These are phyloP conservation scores for Sebastes minor DNA, from an alignment of 2,797 vertebrate genomes.

Conservation along the genomic window DNA sequence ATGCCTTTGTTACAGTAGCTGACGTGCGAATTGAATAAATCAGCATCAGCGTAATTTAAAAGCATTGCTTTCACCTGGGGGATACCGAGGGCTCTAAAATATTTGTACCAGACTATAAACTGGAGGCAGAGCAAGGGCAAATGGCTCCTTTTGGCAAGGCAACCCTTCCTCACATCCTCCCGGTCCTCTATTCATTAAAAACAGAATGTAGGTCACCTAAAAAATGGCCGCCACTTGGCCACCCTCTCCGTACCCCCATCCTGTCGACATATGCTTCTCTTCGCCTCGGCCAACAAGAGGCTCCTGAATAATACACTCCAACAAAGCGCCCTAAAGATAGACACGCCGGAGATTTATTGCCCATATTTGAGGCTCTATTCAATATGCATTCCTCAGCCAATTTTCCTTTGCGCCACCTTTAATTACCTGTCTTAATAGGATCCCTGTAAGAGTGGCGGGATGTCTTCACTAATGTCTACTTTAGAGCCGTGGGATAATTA, in stretches of 20 bases:
- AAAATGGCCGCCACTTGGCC: slow-evolving; percentile 76
- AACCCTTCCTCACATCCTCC: slow-evolving; percentile 18
- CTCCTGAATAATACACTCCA: slow-evolving; percentile 70
- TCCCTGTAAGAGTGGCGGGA: slow-evolving; percentile 65
- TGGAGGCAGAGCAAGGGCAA: slow-evolving; percentile 56
- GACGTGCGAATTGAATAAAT: slow-evolving; percentile 65
- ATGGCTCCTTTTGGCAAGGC: slow-evolving; percentile 57
- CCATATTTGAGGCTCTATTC: slow-evolving; percentile 60
- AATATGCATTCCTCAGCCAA: slow-evolving; percentile 61
- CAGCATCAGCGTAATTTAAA: slow-evolving; percentile 59
- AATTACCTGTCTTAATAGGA: slow-evolving; percentile 80
- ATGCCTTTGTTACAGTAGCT: slow-evolving; percentile 52
- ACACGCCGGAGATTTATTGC: slow-evolving; percentile 63
- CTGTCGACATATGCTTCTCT: slow-evolving; percentile 78
- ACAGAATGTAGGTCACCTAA: slow-evolving; percentile 78
- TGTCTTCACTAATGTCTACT: slow-evolving; percentile 74
- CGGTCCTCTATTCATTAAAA: slow-evolving; percentile 66
- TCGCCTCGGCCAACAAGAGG: slow-evolving; percentile 65
- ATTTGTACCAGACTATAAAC: slow-evolving; percentile 33
- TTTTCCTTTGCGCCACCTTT: slow-evolving; percentile 64
- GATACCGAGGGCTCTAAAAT: slow-evolving; percentile 35
- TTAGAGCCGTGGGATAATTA: slow-evolving; percentile 68
- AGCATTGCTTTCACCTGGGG: slow-evolving; percentile 50
- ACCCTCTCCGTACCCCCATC: slow-evolving; percentile 62
- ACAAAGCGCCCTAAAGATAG: slow-evolving; percentile 67